These are phyloP conservation scores for Trisateles emortualis DNA, from an alignment of 2,888 invertebrate genomes.

Conservation along the genomic window DNA sequence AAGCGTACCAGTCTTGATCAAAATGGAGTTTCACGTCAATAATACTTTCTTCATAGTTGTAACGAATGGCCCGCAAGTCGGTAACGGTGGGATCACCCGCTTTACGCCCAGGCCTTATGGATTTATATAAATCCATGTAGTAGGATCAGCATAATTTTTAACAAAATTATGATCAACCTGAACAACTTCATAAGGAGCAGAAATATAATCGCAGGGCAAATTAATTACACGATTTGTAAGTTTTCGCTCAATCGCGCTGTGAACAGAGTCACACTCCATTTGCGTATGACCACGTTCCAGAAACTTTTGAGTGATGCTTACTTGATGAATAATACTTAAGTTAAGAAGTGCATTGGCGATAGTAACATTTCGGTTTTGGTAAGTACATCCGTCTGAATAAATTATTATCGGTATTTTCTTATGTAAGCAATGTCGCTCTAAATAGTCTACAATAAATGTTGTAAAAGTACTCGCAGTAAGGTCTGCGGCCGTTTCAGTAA, in stretches of 20 bases:
- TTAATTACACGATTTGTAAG: slow-evolving; percentile 8
- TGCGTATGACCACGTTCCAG: slow-evolving; percentile 16
- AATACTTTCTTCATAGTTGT: neutral
- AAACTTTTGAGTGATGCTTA: slow-evolving; percentile 20
- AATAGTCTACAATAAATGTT: slow-evolving; percentile 39
- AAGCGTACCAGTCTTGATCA: neutral
- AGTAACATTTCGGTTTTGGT: neutral
- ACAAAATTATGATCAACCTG: slow-evolving; percentile 1
- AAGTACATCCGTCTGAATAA: neutral
- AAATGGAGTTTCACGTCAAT: neutral
- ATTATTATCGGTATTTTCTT: slow-evolving; percentile 10
- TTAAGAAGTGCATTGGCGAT: slow-evolving; percentile 15
- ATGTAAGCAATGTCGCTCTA: slow-evolving; percentile 17
- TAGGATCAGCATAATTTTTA: neutral
- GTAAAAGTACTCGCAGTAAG: slow-evolving; percentile 39
- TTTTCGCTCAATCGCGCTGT: slow-evolving; percentile 16
- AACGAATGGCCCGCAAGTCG: slow-evolving; percentile 1
- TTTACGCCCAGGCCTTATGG: slow-evolving; percentile 15
- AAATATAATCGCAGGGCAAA: slow-evolving; percentile 1
- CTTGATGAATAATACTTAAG: slow-evolving; percentile 9
- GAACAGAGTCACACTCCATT: slow-evolving; percentile 10
- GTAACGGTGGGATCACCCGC: slow-evolving; percentile 10
- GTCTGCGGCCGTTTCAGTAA: too few species aligned
- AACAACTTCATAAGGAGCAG: slow-evolving; percentile 1
- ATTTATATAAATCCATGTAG: neutral